Conservation (phyloP, 1,140 invertebrate genomes). For the Panulirus ornatus region DNA sequence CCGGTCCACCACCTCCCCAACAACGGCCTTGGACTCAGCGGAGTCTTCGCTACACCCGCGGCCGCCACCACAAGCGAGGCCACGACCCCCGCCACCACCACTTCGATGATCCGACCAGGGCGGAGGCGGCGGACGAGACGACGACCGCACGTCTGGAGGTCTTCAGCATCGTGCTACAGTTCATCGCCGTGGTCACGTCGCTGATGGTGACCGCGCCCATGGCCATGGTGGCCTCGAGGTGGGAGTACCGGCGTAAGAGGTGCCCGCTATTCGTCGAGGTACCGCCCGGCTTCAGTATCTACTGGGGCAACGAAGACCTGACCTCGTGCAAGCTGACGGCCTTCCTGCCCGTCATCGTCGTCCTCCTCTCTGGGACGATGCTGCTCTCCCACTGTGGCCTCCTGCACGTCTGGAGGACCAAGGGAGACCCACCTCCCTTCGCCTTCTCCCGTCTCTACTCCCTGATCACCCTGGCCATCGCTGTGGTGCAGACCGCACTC, state of each 20-base stretch:
- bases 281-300: not conserved
- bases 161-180: not conserved
- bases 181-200: not conserved
- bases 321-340: slow-evolving; percentile 22
- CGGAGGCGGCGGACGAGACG: not conserved
- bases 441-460: not conserved
- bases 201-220: not conserved
- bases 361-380: not conserved
- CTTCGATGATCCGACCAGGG: too few species aligned
- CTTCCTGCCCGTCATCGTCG: slow-evolving; percentile 37
- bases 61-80: not conserved
- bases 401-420: slow-evolving; percentile 29
- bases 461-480: not conserved
- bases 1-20: not conserved
- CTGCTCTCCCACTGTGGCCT: slow-evolving; percentile 13
- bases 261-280: slow-evolving; percentile 41
- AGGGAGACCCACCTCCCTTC: not conserved
- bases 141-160: slow-evolving; percentile 15
- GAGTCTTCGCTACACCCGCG: not conserved
- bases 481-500: not conserved
- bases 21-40: not conserved
- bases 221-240: not conserved
- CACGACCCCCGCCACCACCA: not conserved
- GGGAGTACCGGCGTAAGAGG: not conserved
- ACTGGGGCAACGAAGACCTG: slow-evolving; percentile 43